A percentile compares a stretch with the other conserved stretches of the same genome.
These are phyloP conservation scores for Pachycephus smyrnensis DNA, from an alignment of 2,888 invertebrate genomes.

Conservation along the genomic window DNA sequence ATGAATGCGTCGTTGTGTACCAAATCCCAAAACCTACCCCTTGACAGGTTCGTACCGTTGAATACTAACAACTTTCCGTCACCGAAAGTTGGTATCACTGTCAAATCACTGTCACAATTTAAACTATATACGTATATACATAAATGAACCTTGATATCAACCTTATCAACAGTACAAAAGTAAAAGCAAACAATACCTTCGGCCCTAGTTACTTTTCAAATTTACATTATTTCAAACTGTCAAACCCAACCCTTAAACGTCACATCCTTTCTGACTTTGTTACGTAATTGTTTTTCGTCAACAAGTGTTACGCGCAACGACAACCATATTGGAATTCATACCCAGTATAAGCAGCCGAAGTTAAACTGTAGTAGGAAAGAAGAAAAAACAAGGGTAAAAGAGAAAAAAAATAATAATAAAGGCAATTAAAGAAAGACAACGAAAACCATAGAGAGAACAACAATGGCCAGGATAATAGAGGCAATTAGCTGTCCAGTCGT, in stretches of 20 bases:
- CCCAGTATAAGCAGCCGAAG: not conserved
- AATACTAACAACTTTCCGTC: too few relatives aligned
- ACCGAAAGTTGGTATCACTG: too few relatives aligned
- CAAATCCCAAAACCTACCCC: too few relatives aligned
- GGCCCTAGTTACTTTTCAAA: not conserved
- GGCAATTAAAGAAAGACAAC: slow-evolving; percentile 1
- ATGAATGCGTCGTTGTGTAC: too few relatives aligned
- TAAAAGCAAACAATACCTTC: too few relatives aligned
- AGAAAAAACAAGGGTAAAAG: not conserved
- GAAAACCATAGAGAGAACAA: slow-evolving; percentile 21
- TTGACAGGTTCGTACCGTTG: too few relatives aligned
- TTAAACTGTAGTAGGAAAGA: not conserved
- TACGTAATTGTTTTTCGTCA: not conserved
- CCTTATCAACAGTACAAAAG: too few relatives aligned
- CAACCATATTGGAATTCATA: not conserved
- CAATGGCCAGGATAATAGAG: slow-evolving; percentile 38
- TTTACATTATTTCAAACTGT: not conserved
- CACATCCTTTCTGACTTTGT: not conserved
- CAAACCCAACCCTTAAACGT: not conserved
- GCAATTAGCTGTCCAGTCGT: slow-evolving; percentile 31
- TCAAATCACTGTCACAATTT: too few relatives aligned
- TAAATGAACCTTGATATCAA: too few relatives aligned
- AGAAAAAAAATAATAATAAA: not conserved
- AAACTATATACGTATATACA: not conserved
- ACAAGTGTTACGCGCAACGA: not conserved